Percentiles rank a stretch among this genome's conserved stretches.
These are phyloP conservation scores for Anguilla pacifica DNA, from an alignment of 2,797 vertebrate species.

Conservation along the genomic window DNA sequence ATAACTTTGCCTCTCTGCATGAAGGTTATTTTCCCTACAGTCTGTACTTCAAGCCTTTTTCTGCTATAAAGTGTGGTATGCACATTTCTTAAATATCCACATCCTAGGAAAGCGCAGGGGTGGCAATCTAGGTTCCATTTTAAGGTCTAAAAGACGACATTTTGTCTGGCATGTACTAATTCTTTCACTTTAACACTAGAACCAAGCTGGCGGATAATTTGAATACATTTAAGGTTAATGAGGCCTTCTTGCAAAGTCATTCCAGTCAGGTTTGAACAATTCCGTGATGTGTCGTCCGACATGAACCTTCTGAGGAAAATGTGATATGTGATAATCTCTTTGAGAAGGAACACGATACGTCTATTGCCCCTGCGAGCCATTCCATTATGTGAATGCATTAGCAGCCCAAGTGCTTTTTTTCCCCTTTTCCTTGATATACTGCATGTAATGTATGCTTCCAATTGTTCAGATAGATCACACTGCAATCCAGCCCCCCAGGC, in stretches of 20 bases:
- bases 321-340: constrained; percentile 49
- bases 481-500: constrained; percentile 27
- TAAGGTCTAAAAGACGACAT: neutral
- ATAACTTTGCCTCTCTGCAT: neutral
- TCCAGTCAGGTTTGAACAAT: neutral
- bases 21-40: neutral
- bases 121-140: neutral
- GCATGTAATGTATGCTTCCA: constrained; percentile 47
- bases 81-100: neutral
- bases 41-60: neutral
- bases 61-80: neutral
- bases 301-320: constrained; percentile 17
- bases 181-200: constrained; percentile 13
- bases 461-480: constrained; percentile 38
- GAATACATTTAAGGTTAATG: neutral
- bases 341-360: constrained; percentile 40
- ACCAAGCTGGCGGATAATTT: constrained; percentile 5
- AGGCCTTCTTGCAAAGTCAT: constrained; percentile 12
- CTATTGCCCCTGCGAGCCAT: constrained; percentile 40
- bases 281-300: neutral
- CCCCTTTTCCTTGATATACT: constrained; percentile 38
- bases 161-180: constrained; percentile 19
- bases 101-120: neutral
- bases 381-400: constrained; percentile 60
- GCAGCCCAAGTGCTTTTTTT: constrained; percentile 47